phyloP scores from a whole-genome alignment of 2,888 invertebrate species.

The Spisula subtruncata region DNA sequence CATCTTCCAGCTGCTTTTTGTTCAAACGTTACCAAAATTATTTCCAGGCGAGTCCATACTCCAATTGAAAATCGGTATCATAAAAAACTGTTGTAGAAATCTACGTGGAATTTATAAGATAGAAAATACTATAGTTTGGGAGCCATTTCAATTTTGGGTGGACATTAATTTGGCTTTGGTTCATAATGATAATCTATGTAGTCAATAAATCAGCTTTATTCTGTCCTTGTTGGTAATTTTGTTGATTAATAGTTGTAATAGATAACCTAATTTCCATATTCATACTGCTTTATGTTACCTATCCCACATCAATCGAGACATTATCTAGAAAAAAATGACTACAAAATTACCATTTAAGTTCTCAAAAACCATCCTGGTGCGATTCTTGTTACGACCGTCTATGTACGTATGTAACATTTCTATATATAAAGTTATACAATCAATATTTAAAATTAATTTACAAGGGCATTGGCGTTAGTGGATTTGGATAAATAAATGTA shows the following conservation, averaged over 20 bases:
- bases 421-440: no score
- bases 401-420: no score
- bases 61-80: no score
- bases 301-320: neutral
- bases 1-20: no score
- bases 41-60: no score
- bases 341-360: neutral
- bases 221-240: neutral
- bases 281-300: neutral
- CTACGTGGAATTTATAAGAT: no score
- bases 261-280: neutral
- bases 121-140: neutral
- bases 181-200: neutral
- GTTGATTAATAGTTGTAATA: neutral
- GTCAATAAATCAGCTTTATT: neutral
- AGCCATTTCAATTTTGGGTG: neutral
- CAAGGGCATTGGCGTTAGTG: no score
- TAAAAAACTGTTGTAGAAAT: no score
- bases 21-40: no score
- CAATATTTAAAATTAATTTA: no score
- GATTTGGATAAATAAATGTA: no score
- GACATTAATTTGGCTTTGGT: neutral
- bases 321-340: neutral
- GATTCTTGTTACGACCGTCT: neutral
- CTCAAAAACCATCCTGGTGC: neutral